Conservation (phyloP, 2,888 invertebrate genomes). For the Silvanus unidentatus region DNA sequence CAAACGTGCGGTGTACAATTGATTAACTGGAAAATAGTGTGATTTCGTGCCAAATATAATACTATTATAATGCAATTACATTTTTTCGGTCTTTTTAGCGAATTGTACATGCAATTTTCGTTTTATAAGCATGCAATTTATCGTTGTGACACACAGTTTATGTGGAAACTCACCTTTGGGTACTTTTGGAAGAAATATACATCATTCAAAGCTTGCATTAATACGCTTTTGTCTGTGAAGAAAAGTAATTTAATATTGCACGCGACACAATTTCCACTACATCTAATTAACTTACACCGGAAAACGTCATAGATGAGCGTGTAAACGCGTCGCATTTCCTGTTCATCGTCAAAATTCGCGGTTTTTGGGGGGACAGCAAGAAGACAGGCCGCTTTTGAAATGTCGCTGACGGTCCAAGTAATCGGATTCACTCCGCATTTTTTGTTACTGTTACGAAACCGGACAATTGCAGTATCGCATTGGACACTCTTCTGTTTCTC, state of each 20-base stretch:
- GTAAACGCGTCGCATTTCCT: conserved; percentile 68
- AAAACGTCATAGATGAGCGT: conserved; percentile 69
- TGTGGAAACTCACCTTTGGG: conserved; percentile 48
- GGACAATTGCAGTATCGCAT: conserved; percentile 20
- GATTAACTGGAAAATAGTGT: conserved; percentile 27
- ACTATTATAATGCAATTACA: neutral
- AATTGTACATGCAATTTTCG: neutral
- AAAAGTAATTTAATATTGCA: conserved; percentile 12
- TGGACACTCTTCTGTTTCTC: conserved; percentile 27
- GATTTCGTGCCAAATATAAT: neutral
- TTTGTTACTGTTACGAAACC: conserved; percentile 7
- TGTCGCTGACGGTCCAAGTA: conserved; percentile 45
- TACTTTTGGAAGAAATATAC: conserved; percentile 55
- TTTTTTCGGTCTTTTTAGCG: neutral
- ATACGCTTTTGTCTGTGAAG: conserved; percentile 62
- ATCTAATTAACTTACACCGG: conserved; percentile 52
- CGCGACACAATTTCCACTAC: neutral
- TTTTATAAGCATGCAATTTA: neutral
- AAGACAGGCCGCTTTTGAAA: conserved; percentile 54
- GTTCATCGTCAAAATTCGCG: conserved; percentile 57
- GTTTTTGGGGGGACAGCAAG: conserved; percentile 49
- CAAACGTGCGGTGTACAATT: conserved; percentile 46
- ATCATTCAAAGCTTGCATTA: conserved; percentile 60
- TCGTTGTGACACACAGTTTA: neutral
- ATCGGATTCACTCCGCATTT: conserved; percentile 23